Conservation (phyloP, 2,797 vertebrate species). For the Alcedo atthis region DNA sequence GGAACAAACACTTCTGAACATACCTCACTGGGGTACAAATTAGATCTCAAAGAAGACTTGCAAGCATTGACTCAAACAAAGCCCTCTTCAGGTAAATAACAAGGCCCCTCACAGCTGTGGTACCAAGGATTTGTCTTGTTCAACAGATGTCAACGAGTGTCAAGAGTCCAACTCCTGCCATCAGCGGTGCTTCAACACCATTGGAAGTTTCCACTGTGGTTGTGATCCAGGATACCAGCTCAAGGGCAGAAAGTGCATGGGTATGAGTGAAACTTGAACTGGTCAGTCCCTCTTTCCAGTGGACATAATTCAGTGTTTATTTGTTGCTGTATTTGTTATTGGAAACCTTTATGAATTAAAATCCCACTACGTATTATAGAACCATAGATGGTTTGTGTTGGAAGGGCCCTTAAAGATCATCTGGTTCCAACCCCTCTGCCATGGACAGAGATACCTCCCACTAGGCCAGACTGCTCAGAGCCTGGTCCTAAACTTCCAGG, state of each 20-base stretch:
- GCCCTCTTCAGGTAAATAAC: background rate
- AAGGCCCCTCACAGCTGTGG: background rate
- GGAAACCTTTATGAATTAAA: background rate
- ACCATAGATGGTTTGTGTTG: too few species aligned
- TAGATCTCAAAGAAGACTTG: background rate
- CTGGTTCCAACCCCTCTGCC: too few species aligned
- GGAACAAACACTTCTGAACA: background rate
- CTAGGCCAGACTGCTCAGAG: too few species aligned
- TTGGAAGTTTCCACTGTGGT: slow-evolving; percentile 94
- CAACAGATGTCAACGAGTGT: slow-evolving; percentile 94
- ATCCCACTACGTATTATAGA: background rate
- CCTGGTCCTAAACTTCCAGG: too few species aligned
- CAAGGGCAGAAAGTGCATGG: slow-evolving; percentile 91
- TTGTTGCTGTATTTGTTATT: background rate
- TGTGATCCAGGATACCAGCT: slow-evolving; percentile 94
- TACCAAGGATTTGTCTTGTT: slow-evolving; percentile 30
- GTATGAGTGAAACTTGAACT: slow-evolving; percentile 72
- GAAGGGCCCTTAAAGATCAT: too few species aligned
- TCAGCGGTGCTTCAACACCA: slow-evolving; percentile 91
- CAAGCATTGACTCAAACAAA: background rate
- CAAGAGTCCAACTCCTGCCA: slow-evolving; percentile 91
- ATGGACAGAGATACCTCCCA: too few species aligned
- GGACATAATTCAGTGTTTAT: background rate
- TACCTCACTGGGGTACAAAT: background rate
- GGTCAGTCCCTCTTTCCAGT: background rate